These are phyloP conservation scores for Cyrtonyx montezumae DNA, from an alignment of 2,113 vertebrate species.

Conservation along the genomic window DNA sequence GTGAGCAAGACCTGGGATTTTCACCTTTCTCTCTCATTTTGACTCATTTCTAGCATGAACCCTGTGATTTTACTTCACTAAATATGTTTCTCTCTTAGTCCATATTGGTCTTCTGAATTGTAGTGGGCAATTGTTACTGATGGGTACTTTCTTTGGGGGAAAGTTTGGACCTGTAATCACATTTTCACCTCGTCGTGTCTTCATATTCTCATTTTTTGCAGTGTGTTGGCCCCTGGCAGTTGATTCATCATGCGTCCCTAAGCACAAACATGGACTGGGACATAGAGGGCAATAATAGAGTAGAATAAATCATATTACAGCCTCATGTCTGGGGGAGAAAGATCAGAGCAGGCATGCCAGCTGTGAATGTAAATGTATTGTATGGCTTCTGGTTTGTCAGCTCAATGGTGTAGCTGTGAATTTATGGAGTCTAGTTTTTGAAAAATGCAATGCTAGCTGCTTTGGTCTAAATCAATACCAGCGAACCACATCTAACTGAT, in stretches of 20 bases:
- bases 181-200: conserved; percentile 41
- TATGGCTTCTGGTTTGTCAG: conserved; percentile 54
- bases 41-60: not conserved
- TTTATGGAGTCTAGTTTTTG: conserved; percentile 56
- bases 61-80: not conserved
- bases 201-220: conserved; percentile 50
- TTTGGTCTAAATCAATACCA: conserved; percentile 45
- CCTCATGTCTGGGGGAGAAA: conserved; percentile 27
- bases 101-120: not conserved
- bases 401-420: conserved; percentile 22
- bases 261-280: conserved; percentile 61
- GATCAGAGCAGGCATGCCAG: conserved; percentile 43
- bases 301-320: conserved; percentile 65
- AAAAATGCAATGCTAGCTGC: conserved; percentile 17
- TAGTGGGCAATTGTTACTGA: not conserved
- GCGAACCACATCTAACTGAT: conserved; percentile 17
- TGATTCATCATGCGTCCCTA: conserved; percentile 55
- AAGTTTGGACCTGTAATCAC: conserved; percentile 44
- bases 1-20: not conserved
- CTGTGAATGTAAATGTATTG: conserved; percentile 64
- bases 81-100: conserved; percentile 9
- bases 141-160: not conserved
- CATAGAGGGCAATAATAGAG: conserved; percentile 57
- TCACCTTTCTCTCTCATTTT: not conserved
- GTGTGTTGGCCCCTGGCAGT: conserved; percentile 47